Conservation (phyloP, 2,797 vertebrate species). For the Xiphophorus birchmanni region DNA sequence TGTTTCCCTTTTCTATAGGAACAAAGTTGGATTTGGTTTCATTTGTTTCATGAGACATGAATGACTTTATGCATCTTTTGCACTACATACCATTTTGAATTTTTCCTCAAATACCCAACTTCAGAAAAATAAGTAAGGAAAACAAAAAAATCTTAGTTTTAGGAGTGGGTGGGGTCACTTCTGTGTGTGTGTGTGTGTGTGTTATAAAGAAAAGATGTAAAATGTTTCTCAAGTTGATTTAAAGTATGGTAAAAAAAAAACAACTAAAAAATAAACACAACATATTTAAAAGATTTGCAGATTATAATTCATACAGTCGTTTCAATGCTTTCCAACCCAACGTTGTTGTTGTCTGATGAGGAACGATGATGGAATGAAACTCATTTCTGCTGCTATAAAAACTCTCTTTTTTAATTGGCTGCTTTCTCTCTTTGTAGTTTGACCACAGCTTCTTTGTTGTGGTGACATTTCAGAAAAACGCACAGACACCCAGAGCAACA, state of each 20-base stretch:
- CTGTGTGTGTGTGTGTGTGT: background rate
- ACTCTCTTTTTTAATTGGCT: background rate
- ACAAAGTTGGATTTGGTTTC: background rate
- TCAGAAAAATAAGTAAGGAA: background rate
- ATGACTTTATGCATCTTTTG: background rate
- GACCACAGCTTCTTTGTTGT: background rate
- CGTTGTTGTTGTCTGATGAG: background rate
- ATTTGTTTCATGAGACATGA: background rate
- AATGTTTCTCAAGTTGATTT: background rate
- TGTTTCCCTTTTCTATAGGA: background rate
- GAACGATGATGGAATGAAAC: conserved; percentile 2
- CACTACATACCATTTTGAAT: background rate
- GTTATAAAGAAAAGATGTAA: background rate
- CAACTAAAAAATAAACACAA: background rate
- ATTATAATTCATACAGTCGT: background rate
- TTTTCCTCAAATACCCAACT: background rate
- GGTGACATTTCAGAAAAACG: background rate
- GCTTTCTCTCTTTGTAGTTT: background rate
- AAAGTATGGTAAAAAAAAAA: background rate
- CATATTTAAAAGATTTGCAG: background rate
- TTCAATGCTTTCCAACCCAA: background rate
- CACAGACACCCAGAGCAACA: background rate
- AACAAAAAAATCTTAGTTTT: background rate
- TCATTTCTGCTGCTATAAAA: background rate
- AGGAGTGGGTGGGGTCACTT: background rate